Evolutionary conservation across 2,797 vertebrate genomes (phyloP).

Genomic region (Rhodeus uyekii): DNA sequence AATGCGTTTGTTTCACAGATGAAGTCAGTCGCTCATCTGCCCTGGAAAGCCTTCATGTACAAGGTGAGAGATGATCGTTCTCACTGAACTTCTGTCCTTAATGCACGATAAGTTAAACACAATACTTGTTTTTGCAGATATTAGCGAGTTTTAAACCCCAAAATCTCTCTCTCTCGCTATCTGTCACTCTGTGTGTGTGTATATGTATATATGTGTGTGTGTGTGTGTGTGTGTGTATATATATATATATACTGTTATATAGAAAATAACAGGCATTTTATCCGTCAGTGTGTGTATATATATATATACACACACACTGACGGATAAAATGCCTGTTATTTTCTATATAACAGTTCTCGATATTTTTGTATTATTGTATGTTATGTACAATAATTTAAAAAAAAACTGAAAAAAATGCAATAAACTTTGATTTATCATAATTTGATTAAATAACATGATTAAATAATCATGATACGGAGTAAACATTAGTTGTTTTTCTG

Average conservation of each 20-base stretch:
- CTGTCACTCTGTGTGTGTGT: too few relatives aligned
- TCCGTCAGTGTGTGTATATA: too few relatives aligned
- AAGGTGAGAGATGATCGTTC: constrained; percentile 77
- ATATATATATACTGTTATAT: too few relatives aligned
- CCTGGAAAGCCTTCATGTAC: constrained; percentile 98
- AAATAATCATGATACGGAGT: not conserved
- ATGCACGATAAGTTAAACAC: not conserved
- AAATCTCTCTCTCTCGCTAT: too few relatives aligned
- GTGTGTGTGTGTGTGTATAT: too few relatives aligned
- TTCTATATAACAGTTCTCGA: not conserved
- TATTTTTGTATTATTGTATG: not conserved
- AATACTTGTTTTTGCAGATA: not conserved
- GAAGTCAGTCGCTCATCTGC: constrained; percentile 97
- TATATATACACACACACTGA: not conserved
- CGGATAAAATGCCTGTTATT: not conserved
- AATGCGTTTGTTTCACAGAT: constrained; percentile 75
- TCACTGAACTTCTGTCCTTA: not conserved
- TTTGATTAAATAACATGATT: too few relatives aligned
- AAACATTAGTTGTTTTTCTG: not conserved
- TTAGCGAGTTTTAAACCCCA: too few relatives aligned
- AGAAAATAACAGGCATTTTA: too few relatives aligned
- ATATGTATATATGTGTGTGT: too few relatives aligned
- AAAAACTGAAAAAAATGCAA: not conserved
- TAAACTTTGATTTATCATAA: not conserved
- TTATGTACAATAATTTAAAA: not conserved